Evolutionary conservation across 2,888 invertebrate genomes (phyloP).

Genomic region (Melinopterus prodromus): DNA sequence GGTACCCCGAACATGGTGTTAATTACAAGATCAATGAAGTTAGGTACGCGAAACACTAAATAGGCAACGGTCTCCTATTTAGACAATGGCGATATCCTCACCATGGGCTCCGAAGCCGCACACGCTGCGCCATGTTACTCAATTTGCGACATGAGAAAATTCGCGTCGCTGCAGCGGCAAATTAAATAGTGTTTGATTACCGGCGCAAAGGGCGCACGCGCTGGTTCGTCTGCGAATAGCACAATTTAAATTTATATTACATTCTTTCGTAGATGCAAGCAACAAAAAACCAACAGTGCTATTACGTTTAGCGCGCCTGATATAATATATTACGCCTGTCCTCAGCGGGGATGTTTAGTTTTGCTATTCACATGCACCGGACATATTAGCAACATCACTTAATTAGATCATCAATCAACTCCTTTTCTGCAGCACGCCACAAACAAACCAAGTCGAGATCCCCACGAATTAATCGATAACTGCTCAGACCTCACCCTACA

Average conservation of each 20-base stretch:
- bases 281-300: background rate
- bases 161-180: background rate
- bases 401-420: background rate
- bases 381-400: constrained; percentile 4
- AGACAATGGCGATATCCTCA: background rate
- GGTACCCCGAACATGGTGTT: constrained; percentile 25
- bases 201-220: background rate
- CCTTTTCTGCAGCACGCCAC: background rate
- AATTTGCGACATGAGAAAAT: background rate
- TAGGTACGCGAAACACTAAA: background rate
- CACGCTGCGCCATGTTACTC: background rate
- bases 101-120: background rate
- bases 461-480: background rate
- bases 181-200: background rate
- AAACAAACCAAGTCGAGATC: background rate
- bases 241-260: background rate
- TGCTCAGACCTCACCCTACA: background rate
- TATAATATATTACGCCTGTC: background rate
- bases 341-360: background rate
- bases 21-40: constrained; percentile 28
- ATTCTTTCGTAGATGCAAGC: background rate
- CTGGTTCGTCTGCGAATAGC: background rate
- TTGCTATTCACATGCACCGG: background rate
- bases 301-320: background rate
- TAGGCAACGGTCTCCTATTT: background rate